phyloP scores from a whole-genome alignment of 2,113 vertebrate genomes.

The Takifugu flavidus region DNA sequence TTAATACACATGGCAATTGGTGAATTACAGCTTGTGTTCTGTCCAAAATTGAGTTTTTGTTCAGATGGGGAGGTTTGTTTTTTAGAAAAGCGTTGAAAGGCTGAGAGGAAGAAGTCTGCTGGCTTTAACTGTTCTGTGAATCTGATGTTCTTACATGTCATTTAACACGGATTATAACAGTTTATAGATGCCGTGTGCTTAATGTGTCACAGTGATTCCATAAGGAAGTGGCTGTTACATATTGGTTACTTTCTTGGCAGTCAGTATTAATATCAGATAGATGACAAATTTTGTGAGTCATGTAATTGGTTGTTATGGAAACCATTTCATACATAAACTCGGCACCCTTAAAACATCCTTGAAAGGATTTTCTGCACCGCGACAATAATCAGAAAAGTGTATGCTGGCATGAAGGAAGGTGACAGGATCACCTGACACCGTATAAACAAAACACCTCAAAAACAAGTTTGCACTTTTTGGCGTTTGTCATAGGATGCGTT shows the following conservation, averaged over 20 bases:
- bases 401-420: not conserved
- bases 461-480: conserved; percentile 5
- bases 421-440: conserved; percentile 19
- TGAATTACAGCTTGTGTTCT: too few species aligned
- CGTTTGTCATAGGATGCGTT: conserved; percentile 2
- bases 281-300: not conserved
- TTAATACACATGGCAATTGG: too few species aligned
- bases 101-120: conserved; percentile 17
- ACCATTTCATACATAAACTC: not conserved
- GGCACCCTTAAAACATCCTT: conserved; percentile 16
- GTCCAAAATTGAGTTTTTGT: too few species aligned
- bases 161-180: not conserved
- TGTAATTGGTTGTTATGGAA: conserved; percentile 12
- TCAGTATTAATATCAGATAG: too few species aligned
- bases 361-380: not conserved
- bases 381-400: not conserved
- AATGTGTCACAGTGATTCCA: not conserved
- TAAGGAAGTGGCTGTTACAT: not conserved
- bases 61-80: too few species aligned
- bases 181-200: not conserved
- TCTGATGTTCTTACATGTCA: conserved; percentile 13
- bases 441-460: conserved; percentile 12
- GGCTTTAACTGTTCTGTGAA: conserved; percentile 37
- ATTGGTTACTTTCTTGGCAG: not conserved
- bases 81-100: conserved; percentile 7